Base-by-base conservation (phyloP, 1,140 invertebrate species). In the Ceratitis capitata region DNA sequence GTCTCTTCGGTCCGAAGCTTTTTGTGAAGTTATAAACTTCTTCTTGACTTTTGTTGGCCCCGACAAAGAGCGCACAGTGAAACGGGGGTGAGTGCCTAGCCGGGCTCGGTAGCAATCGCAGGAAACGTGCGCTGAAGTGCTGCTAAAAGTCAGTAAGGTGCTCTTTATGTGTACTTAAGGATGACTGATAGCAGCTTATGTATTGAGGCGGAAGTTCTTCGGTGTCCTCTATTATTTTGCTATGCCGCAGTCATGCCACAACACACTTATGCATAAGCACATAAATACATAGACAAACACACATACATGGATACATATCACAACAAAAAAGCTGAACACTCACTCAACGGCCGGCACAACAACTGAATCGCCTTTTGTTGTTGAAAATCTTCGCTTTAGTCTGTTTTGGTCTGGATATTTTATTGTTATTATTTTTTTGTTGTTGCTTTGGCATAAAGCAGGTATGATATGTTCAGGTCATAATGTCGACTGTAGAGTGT, bases 161-260 rank as follows among this genome's bases (percentile, higher is more conserved):
- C 69, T 78, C 69, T 58, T 83, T 83, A 53, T 83, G 53, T 83
- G 82, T 83, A 58, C 82, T 83, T 83, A 83, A 83, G 82, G 53
- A 83, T 83, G 82, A 83, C 82, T 83, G 82, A 83, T 83, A 83
- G 82, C 47, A 83, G 82, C 82, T 83, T 83, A 83, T 83, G 82
- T 83, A 42, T 58, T 47, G 53, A 78, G 69, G 82, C 49, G 82
- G 53, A 58, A 83, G 82, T 51, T 53, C 82, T 16, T 83, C 45
- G 47, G 47, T 78, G 69, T 78, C 69, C 69, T 78, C 14, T 78
- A 78, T 78, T 78, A 78, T 78, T 78, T 45, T 78, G 64, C 35
- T 69, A 19, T 39, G 7, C 35, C 64, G 39, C 64, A 39, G 51
- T 19, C n/a, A 56, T 56, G 56, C n/a, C 29, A 78, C 39, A 19